Evolutionary conservation across 2,113 vertebrate species (phyloP), one percentile per base, ranked within the genome.

Genomic region (Gnathonemus longibarbis): DNA sequence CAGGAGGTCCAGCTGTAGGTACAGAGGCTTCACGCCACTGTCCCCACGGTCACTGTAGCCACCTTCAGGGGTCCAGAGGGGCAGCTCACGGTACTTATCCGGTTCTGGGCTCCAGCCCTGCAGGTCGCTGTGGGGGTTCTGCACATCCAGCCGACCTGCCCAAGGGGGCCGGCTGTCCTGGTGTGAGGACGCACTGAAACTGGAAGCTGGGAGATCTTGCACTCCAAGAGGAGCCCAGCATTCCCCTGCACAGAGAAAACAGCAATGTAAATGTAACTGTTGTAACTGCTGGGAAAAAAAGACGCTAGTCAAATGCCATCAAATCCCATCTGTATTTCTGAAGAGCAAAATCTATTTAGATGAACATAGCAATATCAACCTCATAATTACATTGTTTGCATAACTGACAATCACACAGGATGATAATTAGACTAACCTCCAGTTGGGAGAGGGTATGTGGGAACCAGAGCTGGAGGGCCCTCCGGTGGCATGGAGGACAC

Each of bases 181-280:
- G 46, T 95, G 93, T 0, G 96, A 94, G 0, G 95, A 96, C 11
- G 96, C 94, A 0, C 58, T 90, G 90, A 96, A 97, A 88, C 96
- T 96, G 48, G 93, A 91, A 39, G 85, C 48, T 0, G 96, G 97
- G 15, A 96, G 94, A 39, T 50, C 90, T 50, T 95, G 94, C 62
- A 97, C 92, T 35, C 96, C 97, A 90, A 98, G 92, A 5, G 96
- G 96, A 45, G 91, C 92, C 92, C 96, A 97, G 93, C 98, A 98
- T 53, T 95, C 94, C 31, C 95, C 98, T 97, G 27, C 15, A 4
- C 13, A 74, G 45, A 46, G 17, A 88, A 27, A 56, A n/a, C 48
- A 19, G 2, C n/a, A 6, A 35, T 70, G 46, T 10, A 7, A 0
- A 52, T 53, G 13, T 48, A 7, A 56, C 39, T 31, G 31, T 58